A percentile compares a stretch with the other conserved stretches of the same genome.
These are phyloP conservation scores for Rousettus leschenaultii DNA, from an alignment of 2,113 vertebrate species.

Conservation along the genomic window DNA sequence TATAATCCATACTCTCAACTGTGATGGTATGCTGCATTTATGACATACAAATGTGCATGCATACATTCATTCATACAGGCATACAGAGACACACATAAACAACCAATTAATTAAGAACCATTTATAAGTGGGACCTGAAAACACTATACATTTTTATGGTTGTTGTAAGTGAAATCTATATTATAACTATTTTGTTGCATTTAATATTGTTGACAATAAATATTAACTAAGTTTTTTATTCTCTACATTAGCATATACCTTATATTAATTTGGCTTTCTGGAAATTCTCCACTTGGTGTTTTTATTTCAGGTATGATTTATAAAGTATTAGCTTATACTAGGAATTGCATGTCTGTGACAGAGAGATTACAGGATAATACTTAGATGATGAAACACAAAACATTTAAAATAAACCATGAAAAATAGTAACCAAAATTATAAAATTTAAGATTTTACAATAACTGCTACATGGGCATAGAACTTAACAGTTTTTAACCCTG, in stretches of 20 bases:
- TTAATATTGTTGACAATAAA: not conserved
- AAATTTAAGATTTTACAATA: not conserved
- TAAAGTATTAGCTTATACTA: not conserved
- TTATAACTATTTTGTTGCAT: not conserved
- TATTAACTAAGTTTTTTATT: not conserved
- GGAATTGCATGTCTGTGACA: not conserved
- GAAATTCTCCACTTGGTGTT: not conserved
- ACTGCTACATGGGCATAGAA: not conserved
- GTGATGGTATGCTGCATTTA: fast-evolving
- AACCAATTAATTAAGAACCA: not conserved
- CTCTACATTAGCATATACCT: not conserved
- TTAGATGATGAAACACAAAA: not conserved
- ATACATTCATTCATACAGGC: fast-evolving
- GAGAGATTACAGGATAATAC: not conserved
- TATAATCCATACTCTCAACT: not conserved
- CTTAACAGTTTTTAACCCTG: not conserved
- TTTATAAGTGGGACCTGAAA: not conserved
- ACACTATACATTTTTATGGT: not conserved
- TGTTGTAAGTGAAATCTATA: not conserved
- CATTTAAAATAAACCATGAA: not conserved
- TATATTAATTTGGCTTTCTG: not conserved
- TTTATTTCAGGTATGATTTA: not conserved
- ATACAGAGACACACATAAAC: not conserved
- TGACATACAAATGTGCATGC: not conserved
- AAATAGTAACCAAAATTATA: not conserved